phyloP scores from a whole-genome alignment of 2,888 invertebrate species.

The Callinectes sapidus region DNA sequence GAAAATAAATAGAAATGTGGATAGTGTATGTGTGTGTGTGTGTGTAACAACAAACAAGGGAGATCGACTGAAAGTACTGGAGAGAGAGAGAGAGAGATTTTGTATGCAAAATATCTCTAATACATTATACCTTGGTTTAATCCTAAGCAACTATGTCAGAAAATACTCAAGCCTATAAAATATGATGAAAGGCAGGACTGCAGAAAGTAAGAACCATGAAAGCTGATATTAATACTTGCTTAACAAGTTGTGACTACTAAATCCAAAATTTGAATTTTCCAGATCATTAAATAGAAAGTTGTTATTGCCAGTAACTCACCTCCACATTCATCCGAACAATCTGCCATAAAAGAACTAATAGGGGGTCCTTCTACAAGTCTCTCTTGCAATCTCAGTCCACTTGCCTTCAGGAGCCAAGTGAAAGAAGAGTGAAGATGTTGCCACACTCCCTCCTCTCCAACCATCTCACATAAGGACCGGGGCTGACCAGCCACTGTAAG shows the following conservation, averaged over 20 bases:
- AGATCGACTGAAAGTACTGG: not conserved
- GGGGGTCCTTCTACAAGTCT: conserved; percentile 68
- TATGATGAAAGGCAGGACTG: not conserved
- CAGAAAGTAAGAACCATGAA: not conserved
- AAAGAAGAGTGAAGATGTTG: conserved; percentile 56
- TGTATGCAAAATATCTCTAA: too few species aligned
- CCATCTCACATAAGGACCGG: conserved; percentile 62
- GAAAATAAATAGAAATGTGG: too few species aligned
- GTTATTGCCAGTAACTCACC: conserved; percentile 13
- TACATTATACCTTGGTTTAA: not conserved
- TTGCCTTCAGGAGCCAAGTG: conserved; percentile 66
- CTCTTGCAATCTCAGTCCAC: conserved; percentile 65
- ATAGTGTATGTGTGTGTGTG: not conserved
- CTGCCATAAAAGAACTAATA: conserved; percentile 34
- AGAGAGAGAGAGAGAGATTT: too few species aligned
- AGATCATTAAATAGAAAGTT: not conserved
- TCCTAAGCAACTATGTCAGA: not conserved
- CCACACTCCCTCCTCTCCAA: conserved; percentile 66
- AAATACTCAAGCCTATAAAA: not conserved
- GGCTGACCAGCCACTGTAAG: conserved; percentile 64
- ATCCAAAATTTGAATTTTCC: not conserved
- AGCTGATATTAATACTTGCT: not conserved
- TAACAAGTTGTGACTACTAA: not conserved
- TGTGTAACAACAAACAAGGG: not conserved
- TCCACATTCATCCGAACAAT: not conserved